A percentile compares a stretch with the other conserved stretches of the same genome.
Conservation (phyloP, 2,113 vertebrate genomes). For the Melanerpes aurifrons region DNA sequence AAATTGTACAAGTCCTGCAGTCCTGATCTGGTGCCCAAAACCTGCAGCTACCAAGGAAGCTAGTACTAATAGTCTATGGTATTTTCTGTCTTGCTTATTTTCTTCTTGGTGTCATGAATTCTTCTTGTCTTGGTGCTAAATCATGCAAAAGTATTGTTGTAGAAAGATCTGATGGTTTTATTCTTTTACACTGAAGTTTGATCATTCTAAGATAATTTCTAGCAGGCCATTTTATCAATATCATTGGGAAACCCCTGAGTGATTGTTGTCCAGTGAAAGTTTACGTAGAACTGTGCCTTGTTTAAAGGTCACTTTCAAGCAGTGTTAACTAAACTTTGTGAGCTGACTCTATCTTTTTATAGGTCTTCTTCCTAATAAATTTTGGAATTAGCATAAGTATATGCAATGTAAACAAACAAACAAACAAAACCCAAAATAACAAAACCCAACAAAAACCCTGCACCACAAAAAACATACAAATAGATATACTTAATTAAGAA, state of each 20-base stretch:
- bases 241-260: not conserved
- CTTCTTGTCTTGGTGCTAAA: not conserved
- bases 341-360: not conserved
- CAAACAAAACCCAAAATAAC: fast-evolving
- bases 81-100: not conserved
- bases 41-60: not conserved
- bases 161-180: not conserved
- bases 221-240: not conserved
- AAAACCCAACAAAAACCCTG: not conserved
- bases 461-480: not conserved
- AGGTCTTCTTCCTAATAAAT: not conserved
- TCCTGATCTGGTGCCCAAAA: not conserved
- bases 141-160: not conserved
- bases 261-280: not conserved
- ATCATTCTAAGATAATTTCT: not conserved
- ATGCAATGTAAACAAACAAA: not conserved
- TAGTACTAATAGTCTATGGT: not conserved
- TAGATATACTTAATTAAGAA: not conserved
- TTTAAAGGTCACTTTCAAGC: not conserved
- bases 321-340: not conserved
- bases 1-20: not conserved
- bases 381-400: not conserved
- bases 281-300: not conserved
- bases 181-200: not conserved
- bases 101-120: not conserved